Conservation (phyloP, 2,888 invertebrate genomes). For the Dendrolimus pini region DNA sequence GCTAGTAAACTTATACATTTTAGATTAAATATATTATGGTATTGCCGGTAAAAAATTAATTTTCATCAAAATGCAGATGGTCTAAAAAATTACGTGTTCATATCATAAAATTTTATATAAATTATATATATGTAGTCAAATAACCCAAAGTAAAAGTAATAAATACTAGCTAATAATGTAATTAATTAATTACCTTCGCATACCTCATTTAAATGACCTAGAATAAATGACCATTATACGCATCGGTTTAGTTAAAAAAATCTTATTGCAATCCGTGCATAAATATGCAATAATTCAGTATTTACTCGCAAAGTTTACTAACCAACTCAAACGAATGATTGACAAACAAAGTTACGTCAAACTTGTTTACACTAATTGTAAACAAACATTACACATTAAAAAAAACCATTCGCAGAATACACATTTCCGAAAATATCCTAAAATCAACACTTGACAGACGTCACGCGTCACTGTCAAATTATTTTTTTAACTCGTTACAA, state of each 20-base stretch:
- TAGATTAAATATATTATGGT: too few species aligned
- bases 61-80: too few species aligned
- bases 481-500: constrained; percentile 5
- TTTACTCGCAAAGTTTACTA: neutral
- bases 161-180: too few species aligned
- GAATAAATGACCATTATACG: neutral
- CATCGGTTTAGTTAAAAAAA: neutral
- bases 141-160: too few species aligned
- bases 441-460: constrained; percentile 8
- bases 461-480: constrained; percentile 23
- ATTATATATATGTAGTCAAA: too few species aligned
- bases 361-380: neutral
- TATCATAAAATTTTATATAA: too few species aligned
- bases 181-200: too few species aligned
- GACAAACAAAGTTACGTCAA: neutral
- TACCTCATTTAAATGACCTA: too few species aligned
- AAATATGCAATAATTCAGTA: neutral
- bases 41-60: too few species aligned
- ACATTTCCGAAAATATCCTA: neutral
- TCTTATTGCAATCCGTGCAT: neutral
- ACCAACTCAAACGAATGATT: neutral
- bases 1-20: too few species aligned
- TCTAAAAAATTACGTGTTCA: too few species aligned
- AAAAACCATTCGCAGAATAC: neutral
- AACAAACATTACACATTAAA: neutral